Percentiles rank a stretch among this genome's conserved stretches.
Evolutionary conservation across 2,888 invertebrate species (phyloP).

Genomic region (Autographa pulchrina): DNA sequence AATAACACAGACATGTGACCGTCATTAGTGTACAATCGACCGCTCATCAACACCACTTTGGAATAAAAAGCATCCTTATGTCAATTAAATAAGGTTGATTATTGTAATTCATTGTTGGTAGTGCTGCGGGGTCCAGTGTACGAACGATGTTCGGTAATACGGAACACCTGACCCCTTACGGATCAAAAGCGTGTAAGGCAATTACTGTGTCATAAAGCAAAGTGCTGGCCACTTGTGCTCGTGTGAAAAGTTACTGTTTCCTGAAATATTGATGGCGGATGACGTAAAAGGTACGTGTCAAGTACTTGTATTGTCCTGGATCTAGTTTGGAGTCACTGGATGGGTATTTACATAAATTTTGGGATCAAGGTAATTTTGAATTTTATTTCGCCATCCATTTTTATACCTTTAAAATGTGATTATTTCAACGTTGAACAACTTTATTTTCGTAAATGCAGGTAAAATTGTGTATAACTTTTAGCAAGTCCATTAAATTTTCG

Average conservation of each 20-base stretch:
- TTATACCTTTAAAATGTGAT: no score
- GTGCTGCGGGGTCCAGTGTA: background rate
- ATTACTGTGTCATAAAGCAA: constrained; percentile 5
- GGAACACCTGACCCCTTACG: background rate
- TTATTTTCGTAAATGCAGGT: background rate
- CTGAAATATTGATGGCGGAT: background rate
- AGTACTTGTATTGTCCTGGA: background rate
- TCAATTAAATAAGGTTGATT: background rate
- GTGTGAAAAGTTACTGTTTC: background rate
- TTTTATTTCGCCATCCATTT: no score
- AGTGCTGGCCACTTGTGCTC: background rate
- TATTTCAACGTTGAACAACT: background rate
- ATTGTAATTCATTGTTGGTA: background rate
- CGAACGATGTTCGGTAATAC: background rate
- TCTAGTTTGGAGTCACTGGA: background rate
- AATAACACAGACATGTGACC: constrained; percentile 5
- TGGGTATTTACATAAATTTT: background rate
- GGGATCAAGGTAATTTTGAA: background rate
- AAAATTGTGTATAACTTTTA: background rate
- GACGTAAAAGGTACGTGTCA: background rate
- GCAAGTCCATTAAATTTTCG: background rate
- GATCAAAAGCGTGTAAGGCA: constrained; percentile 5
- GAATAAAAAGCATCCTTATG: background rate
- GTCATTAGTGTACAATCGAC: constrained; percentile 3
- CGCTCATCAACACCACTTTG: background rate